Evolutionary conservation across 2,113 vertebrate species (phyloP).

Genomic region (Ictalurus furcatus): DNA sequence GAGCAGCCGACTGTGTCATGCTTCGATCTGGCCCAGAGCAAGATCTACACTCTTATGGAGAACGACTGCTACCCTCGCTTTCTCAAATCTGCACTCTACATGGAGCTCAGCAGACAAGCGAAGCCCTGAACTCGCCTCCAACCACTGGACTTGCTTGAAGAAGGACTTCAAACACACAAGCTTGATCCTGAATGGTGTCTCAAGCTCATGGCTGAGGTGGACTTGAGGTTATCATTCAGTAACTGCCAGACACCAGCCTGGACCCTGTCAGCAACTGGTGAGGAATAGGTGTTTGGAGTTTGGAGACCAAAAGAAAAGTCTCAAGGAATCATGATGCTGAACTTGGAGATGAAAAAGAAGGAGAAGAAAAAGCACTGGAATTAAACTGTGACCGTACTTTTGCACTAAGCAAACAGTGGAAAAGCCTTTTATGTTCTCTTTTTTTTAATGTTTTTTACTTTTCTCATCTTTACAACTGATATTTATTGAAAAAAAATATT

Average conservation of each 20-base stretch:
- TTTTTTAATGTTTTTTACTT: conserved; percentile 59
- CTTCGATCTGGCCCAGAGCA: conserved; percentile 83
- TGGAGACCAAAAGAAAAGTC: neutral
- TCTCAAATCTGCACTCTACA: conserved; percentile 76
- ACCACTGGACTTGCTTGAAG: neutral
- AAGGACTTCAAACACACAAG: neutral
- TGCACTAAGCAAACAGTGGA: conserved; percentile 49
- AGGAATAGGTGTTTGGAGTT: neutral
- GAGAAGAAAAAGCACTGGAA: conserved; percentile 28
- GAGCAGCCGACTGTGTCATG: conserved; percentile 71
- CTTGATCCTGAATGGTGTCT: neutral
- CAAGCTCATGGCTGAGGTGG: neutral
- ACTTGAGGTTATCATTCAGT: neutral
- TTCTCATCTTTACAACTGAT: conserved; percentile 48
- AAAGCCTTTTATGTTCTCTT: conserved; percentile 12
- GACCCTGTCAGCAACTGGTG: neutral
- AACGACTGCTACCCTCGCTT: conserved; percentile 94
- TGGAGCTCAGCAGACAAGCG: conserved; percentile 63
- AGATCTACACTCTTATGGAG: conserved; percentile 89
- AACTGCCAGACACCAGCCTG: neutral
- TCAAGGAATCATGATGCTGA: neutral
- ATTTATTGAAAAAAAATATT: conserved; percentile 43
- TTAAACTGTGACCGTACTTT: conserved; percentile 23
- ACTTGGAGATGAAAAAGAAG: neutral
- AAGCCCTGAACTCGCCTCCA: conserved; percentile 37